Evolutionary conservation across 2,888 invertebrate species (phyloP).

Genomic region (Morpho achilles): DNA sequence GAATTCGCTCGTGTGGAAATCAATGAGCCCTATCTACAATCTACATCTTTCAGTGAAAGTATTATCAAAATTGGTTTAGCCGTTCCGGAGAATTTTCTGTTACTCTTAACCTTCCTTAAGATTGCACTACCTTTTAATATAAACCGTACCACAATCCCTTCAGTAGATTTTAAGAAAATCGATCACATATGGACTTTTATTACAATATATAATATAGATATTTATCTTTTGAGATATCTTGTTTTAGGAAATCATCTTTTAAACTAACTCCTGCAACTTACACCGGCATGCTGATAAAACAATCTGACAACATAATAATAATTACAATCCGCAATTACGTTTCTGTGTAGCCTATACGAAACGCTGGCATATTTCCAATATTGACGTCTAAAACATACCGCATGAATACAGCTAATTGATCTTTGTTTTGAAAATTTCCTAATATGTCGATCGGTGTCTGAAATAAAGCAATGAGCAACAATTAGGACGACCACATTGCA

Average conservation of each 20-base stretch:
- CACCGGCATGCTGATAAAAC: conserved; percentile 20
- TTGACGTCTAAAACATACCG: conserved; percentile 20
- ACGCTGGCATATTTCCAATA: conserved; percentile 22
- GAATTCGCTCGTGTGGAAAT: too few species aligned
- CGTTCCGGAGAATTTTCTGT: too few species aligned
- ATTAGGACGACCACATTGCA: conserved; percentile 1
- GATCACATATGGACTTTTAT: too few species aligned
- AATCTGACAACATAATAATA: conserved; percentile 29
- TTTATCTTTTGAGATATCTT: not conserved
- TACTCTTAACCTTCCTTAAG: too few species aligned
- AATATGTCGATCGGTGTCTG: conserved; percentile 17
- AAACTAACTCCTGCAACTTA: conserved; percentile 15
- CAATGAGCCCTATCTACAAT: too few species aligned
- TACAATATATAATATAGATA: too few species aligned
- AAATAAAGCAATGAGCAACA: conserved; percentile 3
- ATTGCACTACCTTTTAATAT: too few species aligned
- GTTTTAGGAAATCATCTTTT: not conserved
- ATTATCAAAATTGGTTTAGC: too few species aligned
- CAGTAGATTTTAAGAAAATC: too few species aligned
- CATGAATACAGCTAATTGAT: conserved; percentile 25
- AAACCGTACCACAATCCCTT: too few species aligned
- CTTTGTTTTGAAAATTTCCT: conserved; percentile 17
- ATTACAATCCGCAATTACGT: conserved; percentile 22
- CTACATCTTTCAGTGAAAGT: too few species aligned
- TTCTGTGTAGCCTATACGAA: conserved; percentile 19